These are phyloP conservation scores for Ditylenchus dipsaci DNA, from an alignment of 1,140 invertebrate species.

Conservation along the genomic window DNA sequence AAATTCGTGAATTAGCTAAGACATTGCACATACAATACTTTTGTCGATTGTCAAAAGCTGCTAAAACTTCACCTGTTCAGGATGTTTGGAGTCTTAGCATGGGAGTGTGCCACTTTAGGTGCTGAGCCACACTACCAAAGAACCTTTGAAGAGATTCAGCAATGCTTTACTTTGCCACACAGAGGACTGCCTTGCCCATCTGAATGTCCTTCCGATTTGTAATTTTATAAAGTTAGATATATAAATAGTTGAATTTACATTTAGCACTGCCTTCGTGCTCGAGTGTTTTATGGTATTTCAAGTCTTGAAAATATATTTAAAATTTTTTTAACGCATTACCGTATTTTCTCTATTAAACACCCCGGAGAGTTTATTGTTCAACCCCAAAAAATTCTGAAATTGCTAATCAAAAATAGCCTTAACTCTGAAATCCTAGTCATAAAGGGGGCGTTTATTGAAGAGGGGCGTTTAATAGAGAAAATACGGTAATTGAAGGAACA, in stretches of 20 bases:
- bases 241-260: constrained; percentile 19
- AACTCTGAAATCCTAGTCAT: too few relatives aligned
- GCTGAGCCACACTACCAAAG: constrained; percentile 51
- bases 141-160: constrained; percentile 49
- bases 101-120: constrained; percentile 51
- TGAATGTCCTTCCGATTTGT: constrained; percentile 48
- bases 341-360: too few relatives aligned
- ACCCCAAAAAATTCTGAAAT: too few relatives aligned
- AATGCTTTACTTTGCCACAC: constrained; percentile 37
- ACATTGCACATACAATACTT: too few relatives aligned
- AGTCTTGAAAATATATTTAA: neutral
- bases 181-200: constrained; percentile 41
- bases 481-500: too few relatives aligned
- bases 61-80: constrained; percentile 12
- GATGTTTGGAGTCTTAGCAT: constrained; percentile 49
- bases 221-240: constrained; percentile 18
- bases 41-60: too few relatives aligned
- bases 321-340: neutral
- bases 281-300: constrained; percentile 37
- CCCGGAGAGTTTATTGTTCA: too few relatives aligned
- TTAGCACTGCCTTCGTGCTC: constrained; percentile 39
- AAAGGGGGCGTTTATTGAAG: too few relatives aligned
- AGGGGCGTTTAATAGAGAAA: too few relatives aligned
- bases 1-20: too few relatives aligned
- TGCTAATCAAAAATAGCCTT: too few relatives aligned